Evolutionary conservation across 1,140 invertebrate species (phyloP).

Genomic region (Drosophila lini): DNA sequence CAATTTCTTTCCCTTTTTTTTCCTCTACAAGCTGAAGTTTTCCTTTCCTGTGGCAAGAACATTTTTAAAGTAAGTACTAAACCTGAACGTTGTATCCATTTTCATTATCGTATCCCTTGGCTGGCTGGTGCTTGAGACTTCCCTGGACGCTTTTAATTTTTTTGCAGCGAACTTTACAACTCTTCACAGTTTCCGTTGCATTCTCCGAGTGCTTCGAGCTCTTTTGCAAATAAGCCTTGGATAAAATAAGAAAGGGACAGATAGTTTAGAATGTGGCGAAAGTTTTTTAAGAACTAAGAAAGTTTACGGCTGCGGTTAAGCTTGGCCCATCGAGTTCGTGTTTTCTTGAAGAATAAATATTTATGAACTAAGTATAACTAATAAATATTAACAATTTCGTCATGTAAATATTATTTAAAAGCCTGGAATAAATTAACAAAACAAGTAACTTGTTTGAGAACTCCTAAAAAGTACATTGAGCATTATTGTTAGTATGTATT

Average conservation of each 20-base stretch:
- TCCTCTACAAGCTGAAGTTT: constrained; percentile 1
- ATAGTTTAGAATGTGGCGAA: constrained; percentile 15
- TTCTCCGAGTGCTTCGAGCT: constrained; percentile 29
- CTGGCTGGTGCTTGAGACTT: constrained; percentile 19
- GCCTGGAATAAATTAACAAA: neutral
- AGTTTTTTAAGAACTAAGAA: constrained; percentile 28
- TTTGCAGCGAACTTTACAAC: constrained; percentile 29
- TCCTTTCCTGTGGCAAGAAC: constrained; percentile 17
- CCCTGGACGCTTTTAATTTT: constrained; percentile 28
- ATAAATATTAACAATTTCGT: neutral
- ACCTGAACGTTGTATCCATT: constrained; percentile 30
- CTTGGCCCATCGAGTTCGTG: neutral
- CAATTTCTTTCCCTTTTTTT: constrained; percentile 1
- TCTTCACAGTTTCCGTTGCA: constrained; percentile 37
- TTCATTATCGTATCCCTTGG: constrained; percentile 39
- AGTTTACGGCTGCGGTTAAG: constrained; percentile 3
- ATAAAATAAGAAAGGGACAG: constrained; percentile 12
- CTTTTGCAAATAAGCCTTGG: constrained; percentile 37
- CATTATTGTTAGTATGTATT: neutral
- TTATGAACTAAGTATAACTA: too few relatives aligned
- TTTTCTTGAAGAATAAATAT: neutral
- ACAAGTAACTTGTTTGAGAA: neutral
- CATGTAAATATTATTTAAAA: neutral
- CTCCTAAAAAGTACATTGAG: neutral
- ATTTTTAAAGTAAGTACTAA: constrained; percentile 38